These are phyloP conservation scores for Silurus asotus DNA, from an alignment of 2,113 vertebrate species.

Conservation along the genomic window DNA sequence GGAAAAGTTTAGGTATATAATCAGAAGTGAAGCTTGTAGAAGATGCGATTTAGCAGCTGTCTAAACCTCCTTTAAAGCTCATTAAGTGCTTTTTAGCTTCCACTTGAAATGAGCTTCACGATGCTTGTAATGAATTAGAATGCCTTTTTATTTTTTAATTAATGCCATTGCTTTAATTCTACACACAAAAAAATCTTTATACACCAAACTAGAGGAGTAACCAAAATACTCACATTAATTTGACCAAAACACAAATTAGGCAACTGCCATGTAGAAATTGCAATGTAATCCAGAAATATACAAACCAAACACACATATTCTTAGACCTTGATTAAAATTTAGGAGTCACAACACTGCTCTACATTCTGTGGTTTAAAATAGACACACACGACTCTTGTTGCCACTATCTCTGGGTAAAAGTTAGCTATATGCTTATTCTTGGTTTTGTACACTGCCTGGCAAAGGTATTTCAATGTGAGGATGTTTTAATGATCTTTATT, in stretches of 20 bases:
- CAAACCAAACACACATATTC: background rate
- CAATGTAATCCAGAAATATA: background rate
- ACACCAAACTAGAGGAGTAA: background rate
- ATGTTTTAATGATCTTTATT: background rate
- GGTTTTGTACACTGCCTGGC: background rate
- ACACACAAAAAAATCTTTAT: background rate
- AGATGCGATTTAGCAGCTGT: constrained; percentile 11
- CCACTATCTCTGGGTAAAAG: background rate
- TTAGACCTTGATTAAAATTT: background rate
- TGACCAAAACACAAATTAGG: background rate
- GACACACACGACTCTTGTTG: background rate
- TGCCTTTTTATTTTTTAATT: background rate
- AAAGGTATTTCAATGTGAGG: background rate
- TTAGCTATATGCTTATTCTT: background rate
- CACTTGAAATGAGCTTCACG: background rate
- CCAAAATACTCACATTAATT: background rate
- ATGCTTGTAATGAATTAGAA: background rate
- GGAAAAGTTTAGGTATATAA: constrained; percentile 20
- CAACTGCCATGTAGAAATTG: background rate
- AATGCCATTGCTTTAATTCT: background rate
- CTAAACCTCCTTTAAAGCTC: background rate
- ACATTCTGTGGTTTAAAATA: background rate
- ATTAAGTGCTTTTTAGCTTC: background rate
- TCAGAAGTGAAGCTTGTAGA: background rate
- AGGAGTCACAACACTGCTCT: background rate